phyloP scores from a whole-genome alignment of 2,113 vertebrate genomes.

The Taxidea taxus region DNA sequence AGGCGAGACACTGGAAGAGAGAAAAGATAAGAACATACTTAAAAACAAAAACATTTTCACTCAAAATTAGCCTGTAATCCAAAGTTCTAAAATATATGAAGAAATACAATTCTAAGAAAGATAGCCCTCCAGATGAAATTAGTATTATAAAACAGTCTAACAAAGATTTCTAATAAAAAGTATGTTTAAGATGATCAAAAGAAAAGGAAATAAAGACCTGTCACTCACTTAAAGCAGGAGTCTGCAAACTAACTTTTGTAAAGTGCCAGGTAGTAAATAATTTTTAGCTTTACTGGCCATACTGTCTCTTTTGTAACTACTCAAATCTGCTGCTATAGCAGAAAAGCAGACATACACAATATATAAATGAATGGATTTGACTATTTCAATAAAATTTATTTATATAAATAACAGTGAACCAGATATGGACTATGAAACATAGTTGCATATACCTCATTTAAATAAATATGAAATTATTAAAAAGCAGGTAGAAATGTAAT shows the following conservation, averaged over 20 bases:
- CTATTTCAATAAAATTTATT: background rate
- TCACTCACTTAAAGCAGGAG: background rate
- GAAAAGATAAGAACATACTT: background rate
- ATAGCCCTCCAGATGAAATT: background rate
- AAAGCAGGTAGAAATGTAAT: background rate
- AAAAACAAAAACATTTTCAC: background rate
- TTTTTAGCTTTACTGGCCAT: background rate
- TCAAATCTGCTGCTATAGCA: background rate
- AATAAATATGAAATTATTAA: background rate
- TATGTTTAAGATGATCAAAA: background rate
- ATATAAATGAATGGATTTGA: background rate
- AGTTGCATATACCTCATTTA: background rate
- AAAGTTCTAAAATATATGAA: background rate
- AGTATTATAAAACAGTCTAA: background rate
- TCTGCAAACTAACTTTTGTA: background rate
- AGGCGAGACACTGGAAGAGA: background rate
- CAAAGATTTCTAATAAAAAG: background rate
- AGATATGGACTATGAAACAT: background rate
- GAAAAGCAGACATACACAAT: background rate
- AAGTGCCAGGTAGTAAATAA: background rate
- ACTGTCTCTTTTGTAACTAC: background rate
- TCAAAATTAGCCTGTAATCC: background rate
- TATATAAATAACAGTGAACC: background rate
- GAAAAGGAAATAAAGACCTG: background rate
- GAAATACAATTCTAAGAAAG: background rate